A percentile compares a stretch with the other conserved stretches of the same genome.
Conservation (phyloP, 2,113 vertebrate species). For the Todiramphus saurophagus region DNA sequence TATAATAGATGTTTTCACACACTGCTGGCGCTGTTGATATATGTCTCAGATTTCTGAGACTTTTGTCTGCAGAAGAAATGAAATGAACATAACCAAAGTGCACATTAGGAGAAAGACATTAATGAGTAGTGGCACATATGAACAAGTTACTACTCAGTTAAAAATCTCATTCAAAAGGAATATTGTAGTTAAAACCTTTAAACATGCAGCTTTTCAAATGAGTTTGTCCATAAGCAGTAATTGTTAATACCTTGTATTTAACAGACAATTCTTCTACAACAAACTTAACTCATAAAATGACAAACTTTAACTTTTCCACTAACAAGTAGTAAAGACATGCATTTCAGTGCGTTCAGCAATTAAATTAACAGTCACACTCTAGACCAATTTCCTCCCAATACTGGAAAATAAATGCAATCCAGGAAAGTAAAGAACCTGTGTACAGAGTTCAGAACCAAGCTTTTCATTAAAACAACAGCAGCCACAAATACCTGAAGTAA, state of each 20-base stretch:
- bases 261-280: conserved; percentile 22
- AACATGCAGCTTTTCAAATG: conserved; percentile 36
- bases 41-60: conserved; percentile 1
- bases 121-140: neutral
- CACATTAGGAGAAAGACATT: conserved; percentile 37
- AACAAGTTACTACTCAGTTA: conserved; percentile 51
- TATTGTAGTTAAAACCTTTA: conserved; percentile 37
- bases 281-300: conserved; percentile 53
- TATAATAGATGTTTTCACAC: conserved; percentile 28
- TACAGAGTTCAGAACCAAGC: neutral
- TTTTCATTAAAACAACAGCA: neutral
- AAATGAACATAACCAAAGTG: conserved; percentile 50
- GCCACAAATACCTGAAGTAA: neutral
- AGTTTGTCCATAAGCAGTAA: conserved; percentile 39
- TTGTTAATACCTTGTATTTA: conserved; percentile 53
- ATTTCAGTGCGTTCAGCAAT: neutral
- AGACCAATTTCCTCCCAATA: neutral
- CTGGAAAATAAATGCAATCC: conserved; percentile 1
- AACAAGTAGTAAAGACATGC: neutral
- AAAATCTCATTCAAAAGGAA: conserved; percentile 44
- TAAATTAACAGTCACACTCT: neutral
- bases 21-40: neutral
- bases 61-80: conserved; percentile 50
- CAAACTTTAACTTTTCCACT: conserved; percentile 22
- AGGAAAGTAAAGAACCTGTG: neutral